Conservation (phyloP, 2,113 vertebrate genomes). For the Lanius collurio region DNA sequence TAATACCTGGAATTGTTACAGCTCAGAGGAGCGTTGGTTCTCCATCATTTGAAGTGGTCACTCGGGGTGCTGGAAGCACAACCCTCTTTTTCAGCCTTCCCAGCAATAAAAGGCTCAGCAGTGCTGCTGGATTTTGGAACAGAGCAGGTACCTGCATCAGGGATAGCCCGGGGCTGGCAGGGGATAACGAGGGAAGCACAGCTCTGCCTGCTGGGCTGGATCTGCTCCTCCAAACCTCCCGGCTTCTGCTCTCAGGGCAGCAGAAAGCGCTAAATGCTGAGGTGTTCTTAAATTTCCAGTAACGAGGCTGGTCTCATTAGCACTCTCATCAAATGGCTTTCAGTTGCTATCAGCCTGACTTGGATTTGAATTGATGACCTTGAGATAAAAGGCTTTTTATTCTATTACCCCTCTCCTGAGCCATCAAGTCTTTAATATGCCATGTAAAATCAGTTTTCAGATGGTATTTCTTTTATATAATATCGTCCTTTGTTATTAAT, state of each 20-base stretch:
- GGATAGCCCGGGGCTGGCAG: neutral
- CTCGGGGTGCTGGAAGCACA: neutral
- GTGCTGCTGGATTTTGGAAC: neutral
- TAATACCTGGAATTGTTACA: neutral
- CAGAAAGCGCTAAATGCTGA: neutral
- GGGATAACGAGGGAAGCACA: rapidly evolving
- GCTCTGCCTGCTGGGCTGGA: neutral
- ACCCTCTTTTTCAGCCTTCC: neutral
- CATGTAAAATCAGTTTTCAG: conserved; percentile 63
- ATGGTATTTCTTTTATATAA: conserved; percentile 36
- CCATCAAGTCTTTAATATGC: conserved; percentile 60
- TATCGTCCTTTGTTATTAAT: conserved; percentile 46
- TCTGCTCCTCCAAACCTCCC: neutral
- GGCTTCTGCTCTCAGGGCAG: neutral
- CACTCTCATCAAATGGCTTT: conserved; percentile 31
- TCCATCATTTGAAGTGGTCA: rapidly evolving
- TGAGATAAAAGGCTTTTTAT: conserved; percentile 64
- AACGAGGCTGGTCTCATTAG: conserved; percentile 6
- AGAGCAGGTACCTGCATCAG: neutral
- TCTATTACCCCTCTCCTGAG: conserved; percentile 56
- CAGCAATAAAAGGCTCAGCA: neutral
- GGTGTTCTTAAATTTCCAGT: conserved; percentile 16
- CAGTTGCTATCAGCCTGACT: conserved; percentile 16
- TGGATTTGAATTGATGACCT: conserved; percentile 66
- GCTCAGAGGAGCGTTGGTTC: rapidly evolving